A percentile compares a stretch with the other conserved stretches of the same genome.
phyloP scores from a whole-genome alignment of 2,113 vertebrate genomes.

The Tenebrosternarchus preto region DNA sequence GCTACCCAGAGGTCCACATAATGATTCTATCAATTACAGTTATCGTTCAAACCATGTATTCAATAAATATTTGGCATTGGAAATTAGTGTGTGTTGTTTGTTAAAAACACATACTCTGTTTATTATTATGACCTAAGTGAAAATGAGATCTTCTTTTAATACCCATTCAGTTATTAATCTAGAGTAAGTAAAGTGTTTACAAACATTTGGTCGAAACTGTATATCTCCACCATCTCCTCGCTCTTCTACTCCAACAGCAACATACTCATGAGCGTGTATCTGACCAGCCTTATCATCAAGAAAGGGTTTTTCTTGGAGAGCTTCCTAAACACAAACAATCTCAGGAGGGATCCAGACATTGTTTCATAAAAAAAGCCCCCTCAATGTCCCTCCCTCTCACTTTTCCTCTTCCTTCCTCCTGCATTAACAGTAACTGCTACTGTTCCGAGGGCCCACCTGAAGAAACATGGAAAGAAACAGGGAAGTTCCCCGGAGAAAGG shows the following conservation, averaged over 20 bases:
- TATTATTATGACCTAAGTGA: too few relatives aligned
- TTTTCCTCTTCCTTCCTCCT: constrained; percentile 6
- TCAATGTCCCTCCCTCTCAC: neutral
- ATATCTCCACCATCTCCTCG: neutral
- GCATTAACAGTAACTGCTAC: neutral
- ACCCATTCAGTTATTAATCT: too few relatives aligned
- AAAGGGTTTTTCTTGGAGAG: constrained; percentile 9
- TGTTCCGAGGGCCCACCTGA: neutral
- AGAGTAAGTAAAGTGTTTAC: too few relatives aligned
- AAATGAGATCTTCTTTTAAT: too few relatives aligned
- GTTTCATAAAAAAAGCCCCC: constrained; percentile 19
- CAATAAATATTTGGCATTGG: too few relatives aligned
- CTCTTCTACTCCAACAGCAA: neutral
- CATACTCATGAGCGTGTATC: neutral
- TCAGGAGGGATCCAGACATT: neutral
- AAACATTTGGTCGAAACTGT: neutral
- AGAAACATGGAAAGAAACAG: constrained; percentile 21
- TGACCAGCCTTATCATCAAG: constrained; percentile 4
- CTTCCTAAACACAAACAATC: neutral
- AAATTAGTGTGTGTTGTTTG: too few relatives aligned
- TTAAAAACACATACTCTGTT: too few relatives aligned
- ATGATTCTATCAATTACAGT: too few relatives aligned
- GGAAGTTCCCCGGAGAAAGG: neutral
- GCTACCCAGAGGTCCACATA: too few relatives aligned
- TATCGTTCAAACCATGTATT: too few relatives aligned